Evolutionary conservation across 2,113 vertebrate species (phyloP).

Genomic region (Oophaga pumilio): DNA sequence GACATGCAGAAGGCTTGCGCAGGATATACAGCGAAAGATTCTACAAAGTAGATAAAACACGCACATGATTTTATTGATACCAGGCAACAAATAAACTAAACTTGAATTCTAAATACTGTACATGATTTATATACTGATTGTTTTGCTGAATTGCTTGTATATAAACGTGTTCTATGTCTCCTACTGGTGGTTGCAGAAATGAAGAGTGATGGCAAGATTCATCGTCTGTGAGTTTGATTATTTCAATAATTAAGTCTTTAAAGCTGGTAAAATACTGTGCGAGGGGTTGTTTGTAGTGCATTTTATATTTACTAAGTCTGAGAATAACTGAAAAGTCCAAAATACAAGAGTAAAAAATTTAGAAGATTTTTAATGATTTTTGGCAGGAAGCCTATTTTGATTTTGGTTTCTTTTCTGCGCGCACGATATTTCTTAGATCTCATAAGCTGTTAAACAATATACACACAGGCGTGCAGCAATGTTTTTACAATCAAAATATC

Average conservation of each 20-base stretch:
- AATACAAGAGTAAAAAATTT: not conserved
- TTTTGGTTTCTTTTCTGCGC: too few species aligned
- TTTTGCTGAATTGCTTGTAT: not conserved
- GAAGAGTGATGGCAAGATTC: not conserved
- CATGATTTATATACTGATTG: not conserved
- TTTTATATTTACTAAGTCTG: not conserved
- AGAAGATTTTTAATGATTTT: too few species aligned
- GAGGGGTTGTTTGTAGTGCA: not conserved
- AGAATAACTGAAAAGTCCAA: not conserved
- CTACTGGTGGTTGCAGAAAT: not conserved
- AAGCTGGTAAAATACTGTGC: not conserved
- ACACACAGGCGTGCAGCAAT: too few species aligned
- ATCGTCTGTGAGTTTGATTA: not conserved
- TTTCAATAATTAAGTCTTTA: not conserved
- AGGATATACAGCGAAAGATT: slow-evolving; percentile 29
- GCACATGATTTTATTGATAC: not conserved
- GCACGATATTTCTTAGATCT: too few species aligned
- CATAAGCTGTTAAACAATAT: too few species aligned
- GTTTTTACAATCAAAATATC: too few species aligned
- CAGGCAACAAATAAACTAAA: not conserved
- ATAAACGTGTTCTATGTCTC: too few species aligned
- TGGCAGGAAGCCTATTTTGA: too few species aligned
- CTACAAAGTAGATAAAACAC: not conserved
- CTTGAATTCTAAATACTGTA: not conserved
- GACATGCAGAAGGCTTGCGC: slow-evolving; percentile 84